These are phyloP conservation scores for Orthonevra nobilis DNA, from an alignment of 2,888 invertebrate species.

Conservation along the genomic window DNA sequence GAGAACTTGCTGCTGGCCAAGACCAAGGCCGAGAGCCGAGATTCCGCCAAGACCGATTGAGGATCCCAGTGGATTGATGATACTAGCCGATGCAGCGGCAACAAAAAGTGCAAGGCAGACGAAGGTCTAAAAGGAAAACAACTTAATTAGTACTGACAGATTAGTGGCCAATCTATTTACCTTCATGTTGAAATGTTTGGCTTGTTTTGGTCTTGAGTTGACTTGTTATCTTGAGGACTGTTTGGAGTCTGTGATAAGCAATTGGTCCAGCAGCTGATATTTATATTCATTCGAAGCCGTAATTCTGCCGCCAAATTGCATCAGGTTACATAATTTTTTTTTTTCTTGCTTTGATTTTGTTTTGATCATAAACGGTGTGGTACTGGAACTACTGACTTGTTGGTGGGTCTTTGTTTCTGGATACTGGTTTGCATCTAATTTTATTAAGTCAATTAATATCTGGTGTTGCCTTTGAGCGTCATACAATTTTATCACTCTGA, in stretches of 20 bases:
- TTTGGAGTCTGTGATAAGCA: slow-evolving; percentile 2
- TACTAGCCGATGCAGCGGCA: slow-evolving; percentile 20
- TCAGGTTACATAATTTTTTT: slow-evolving; percentile 23
- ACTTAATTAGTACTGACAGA: background rate
- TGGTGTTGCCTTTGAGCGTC: too few species aligned
- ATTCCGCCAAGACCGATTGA: slow-evolving; percentile 6
- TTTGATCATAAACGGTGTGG: background rate
- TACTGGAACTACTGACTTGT: slow-evolving; percentile 1
- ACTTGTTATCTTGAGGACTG: slow-evolving; percentile 26
- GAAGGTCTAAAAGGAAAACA: slow-evolving; percentile 2
- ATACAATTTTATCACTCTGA: too few species aligned
- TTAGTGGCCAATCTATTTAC: background rate
- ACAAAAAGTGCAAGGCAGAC: slow-evolving; percentile 31
- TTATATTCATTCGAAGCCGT: slow-evolving; percentile 20
- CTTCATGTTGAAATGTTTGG: slow-evolving; percentile 26
- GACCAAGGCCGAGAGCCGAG: slow-evolving; percentile 14
- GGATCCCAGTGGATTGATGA: slow-evolving; percentile 21
- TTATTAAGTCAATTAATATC: too few species aligned
- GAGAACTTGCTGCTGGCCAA: slow-evolving; percentile 5
- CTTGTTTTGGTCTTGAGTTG: background rate
- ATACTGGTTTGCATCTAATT: slow-evolving; percentile 30
- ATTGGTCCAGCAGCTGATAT: slow-evolving; percentile 22
- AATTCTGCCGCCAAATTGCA: slow-evolving; percentile 21
- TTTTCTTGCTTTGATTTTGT: background rate
- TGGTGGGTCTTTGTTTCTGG: background rate